phyloP scores from a whole-genome alignment of 2,113 vertebrate species.

The Chamaetylas fuelleborni region DNA sequence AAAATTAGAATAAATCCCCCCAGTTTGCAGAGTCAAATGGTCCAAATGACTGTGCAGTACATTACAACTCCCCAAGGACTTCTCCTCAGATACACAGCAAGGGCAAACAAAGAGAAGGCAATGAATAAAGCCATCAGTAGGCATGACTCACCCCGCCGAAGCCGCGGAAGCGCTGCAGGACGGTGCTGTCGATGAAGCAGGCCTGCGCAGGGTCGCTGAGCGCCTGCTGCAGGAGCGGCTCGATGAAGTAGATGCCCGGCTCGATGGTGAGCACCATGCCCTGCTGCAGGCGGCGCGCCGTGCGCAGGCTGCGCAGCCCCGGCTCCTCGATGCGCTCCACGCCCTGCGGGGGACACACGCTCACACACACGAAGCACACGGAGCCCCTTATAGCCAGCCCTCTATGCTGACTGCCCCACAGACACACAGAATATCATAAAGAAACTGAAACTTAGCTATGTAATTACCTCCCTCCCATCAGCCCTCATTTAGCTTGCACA shows the following conservation, averaged over 20 bases:
- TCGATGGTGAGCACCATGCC: slow-evolving; percentile 96
- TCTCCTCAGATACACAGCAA: background rate
- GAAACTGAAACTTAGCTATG: background rate
- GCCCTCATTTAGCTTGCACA: background rate
- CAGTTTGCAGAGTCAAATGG: background rate
- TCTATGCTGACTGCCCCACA: fast-evolving
- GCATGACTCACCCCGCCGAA: slow-evolving; percentile 88
- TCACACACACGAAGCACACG: background rate
- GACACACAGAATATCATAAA: fast-evolving
- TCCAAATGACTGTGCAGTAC: background rate
- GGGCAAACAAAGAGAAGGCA: background rate
- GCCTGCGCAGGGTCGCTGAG: slow-evolving; percentile 77
- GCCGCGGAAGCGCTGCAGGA: slow-evolving; percentile 83
- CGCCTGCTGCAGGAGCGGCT: slow-evolving; percentile 88
- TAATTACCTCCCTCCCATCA: background rate
- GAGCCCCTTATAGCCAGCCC: background rate
- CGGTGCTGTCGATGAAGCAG: slow-evolving; percentile 83
- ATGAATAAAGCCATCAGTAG: fast-evolving
- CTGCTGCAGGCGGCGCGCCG: slow-evolving; percentile 80
- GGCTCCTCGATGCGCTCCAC: slow-evolving; percentile 82
- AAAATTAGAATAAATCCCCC: background rate
- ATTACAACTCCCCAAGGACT: background rate
- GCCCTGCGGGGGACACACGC: slow-evolving; percentile 59
- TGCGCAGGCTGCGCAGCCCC: slow-evolving; percentile 86
- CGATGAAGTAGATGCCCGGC: slow-evolving; percentile 96